Conservation (phyloP, 2,797 vertebrate genomes). For the Benthosema pterotum region DNA sequence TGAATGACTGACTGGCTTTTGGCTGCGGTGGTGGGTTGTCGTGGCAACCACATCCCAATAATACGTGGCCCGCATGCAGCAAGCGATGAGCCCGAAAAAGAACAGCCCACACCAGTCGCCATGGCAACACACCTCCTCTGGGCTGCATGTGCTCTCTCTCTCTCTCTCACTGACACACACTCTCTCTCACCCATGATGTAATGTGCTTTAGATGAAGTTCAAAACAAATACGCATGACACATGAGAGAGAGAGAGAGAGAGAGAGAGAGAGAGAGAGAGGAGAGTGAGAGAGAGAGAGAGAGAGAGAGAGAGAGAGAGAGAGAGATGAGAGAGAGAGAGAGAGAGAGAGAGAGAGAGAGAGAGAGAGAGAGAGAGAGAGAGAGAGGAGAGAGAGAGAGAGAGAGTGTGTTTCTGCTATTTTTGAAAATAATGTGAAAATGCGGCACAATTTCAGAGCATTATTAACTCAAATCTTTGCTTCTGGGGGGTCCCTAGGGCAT, state of each 20-base stretch:
- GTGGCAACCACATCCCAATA: constrained; percentile 61
- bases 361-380: constrained; percentile 43
- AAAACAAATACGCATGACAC: no score
- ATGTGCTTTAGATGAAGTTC: not conserved
- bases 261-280: constrained; percentile 6
- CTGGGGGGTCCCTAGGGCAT: no score
- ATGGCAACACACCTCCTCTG: constrained; percentile 71
- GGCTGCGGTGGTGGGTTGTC: constrained; percentile 62
- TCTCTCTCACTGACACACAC: constrained; percentile 6
- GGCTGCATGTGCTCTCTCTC: constrained; percentile 32
- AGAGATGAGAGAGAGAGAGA: constrained; percentile 30
- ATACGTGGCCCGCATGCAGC: constrained; percentile 58
- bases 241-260: constrained; percentile 13
- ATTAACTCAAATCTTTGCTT: no score
- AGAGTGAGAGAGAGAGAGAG: constrained; percentile 17
- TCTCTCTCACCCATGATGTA: not conserved
- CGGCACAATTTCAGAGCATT: no score
- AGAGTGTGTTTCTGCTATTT: no score
- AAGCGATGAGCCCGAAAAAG: constrained; percentile 73
- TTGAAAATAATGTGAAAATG: no score
- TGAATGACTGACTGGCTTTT: constrained; percentile 9
- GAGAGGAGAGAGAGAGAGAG: constrained; percentile 40
- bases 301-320: constrained; percentile 4
- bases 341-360: not conserved
- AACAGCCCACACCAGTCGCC: constrained; percentile 77